Evolutionary conservation across 2,113 vertebrate genomes (phyloP).

Genomic region (Myrmecobius fasciatus): DNA sequence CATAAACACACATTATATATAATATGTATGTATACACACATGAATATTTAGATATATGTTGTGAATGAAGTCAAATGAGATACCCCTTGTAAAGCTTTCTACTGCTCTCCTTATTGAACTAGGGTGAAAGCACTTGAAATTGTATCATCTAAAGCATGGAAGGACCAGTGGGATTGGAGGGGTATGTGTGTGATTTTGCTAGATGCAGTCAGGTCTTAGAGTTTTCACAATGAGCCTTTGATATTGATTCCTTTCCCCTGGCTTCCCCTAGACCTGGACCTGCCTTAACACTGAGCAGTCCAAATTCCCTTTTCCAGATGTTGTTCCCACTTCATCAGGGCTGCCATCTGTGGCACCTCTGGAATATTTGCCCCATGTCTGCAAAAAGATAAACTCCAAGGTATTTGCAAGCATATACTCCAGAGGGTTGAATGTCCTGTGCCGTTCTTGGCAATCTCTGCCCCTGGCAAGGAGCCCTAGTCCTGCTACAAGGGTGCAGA

Average conservation of each 20-base stretch:
- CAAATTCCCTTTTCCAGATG: neutral
- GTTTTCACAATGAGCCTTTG: neutral
- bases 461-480: neutral
- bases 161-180: neutral
- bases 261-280: too few relatives aligned
- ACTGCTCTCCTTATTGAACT: neutral
- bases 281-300: neutral
- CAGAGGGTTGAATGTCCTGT: neutral
- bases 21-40: too few relatives aligned
- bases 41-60: too few relatives aligned
- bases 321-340: neutral
- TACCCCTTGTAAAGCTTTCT: neutral
- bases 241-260: neutral
- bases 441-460: neutral
- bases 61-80: neutral
- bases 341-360: neutral
- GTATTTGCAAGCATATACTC: neutral
- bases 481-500: neutral
- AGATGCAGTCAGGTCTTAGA: neutral
- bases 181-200: neutral
- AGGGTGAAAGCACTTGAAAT: neutral
- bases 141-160: neutral
- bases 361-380: neutral
- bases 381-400: neutral
- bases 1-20: too few relatives aligned